phyloP scores from a whole-genome alignment of 2,888 invertebrate genomes.

The Eudemis profundana region DNA sequence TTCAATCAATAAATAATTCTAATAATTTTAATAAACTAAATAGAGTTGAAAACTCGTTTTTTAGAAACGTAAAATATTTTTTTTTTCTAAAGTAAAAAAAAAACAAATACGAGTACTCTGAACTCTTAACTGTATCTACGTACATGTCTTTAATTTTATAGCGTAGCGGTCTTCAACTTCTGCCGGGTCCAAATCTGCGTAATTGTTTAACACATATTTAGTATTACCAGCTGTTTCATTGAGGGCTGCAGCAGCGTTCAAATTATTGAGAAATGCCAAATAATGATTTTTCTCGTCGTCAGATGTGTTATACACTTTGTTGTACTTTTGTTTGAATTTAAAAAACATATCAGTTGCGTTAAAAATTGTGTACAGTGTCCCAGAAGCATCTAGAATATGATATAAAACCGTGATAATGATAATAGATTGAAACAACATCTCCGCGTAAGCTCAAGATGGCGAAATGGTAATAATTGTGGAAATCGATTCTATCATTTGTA shows the following conservation, averaged over 20 bases:
- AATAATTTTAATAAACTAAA: neutral
- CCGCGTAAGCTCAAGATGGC: neutral
- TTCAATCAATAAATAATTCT: no score
- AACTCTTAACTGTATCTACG: constrained; percentile 48
- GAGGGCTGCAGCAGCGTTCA: constrained; percentile 55
- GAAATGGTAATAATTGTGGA: neutral
- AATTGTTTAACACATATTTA: constrained; percentile 61
- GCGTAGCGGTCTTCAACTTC: constrained; percentile 59
- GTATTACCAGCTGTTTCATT: constrained; percentile 55
- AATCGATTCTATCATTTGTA: neutral
- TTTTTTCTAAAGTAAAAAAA: neutral
- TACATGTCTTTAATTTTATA: constrained; percentile 62
- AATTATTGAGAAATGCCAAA: constrained; percentile 60
- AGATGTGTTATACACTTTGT: constrained; percentile 56
- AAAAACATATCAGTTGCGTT: constrained; percentile 55
- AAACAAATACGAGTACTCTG: neutral
- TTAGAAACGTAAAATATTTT: no score
- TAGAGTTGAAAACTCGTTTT: neutral
- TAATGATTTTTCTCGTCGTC: constrained; percentile 54
- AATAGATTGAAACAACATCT: neutral
- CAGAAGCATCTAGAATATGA: constrained; percentile 16
- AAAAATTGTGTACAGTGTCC: constrained; percentile 43
- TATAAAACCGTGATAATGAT: constrained; percentile 16
- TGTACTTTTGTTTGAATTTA: constrained; percentile 59
- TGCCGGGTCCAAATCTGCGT: constrained; percentile 60